phyloP scores from a whole-genome alignment of 2,113 vertebrate genomes.

The Chloebia gouldiae region DNA sequence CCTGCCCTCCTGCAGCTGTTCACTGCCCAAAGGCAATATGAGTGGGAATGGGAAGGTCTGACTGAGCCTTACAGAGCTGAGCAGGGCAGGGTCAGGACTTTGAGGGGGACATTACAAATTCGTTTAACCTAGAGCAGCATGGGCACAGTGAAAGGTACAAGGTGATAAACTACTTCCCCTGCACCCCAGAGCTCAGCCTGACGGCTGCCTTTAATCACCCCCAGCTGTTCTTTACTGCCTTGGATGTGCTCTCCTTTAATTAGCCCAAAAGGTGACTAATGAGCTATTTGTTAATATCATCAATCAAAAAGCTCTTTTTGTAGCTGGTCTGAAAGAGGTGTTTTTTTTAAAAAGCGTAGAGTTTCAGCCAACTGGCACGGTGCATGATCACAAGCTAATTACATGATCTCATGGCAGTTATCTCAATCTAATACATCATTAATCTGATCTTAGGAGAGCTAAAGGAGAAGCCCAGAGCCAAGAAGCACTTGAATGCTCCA shows the following conservation, averaged over 20 bases:
- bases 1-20: background rate
- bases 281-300: slow-evolving; percentile 35
- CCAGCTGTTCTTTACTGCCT: slow-evolving; percentile 19
- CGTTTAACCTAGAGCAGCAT: rapidly evolving
- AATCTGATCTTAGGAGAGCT: slow-evolving; percentile 31
- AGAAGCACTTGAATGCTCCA: background rate
- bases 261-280: slow-evolving; percentile 33
- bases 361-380: background rate
- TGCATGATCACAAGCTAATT: background rate
- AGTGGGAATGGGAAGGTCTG: background rate
- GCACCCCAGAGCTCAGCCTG: background rate
- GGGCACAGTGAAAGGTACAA: background rate
- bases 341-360: background rate
- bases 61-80: background rate
- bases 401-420: slow-evolving; percentile 25
- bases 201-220: background rate
- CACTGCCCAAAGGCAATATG: background rate
- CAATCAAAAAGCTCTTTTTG: background rate
- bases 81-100: background rate
- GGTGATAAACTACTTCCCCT: background rate
- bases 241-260: background rate
- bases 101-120: background rate
- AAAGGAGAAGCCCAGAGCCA: slow-evolving; percentile 21
- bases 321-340: background rate
- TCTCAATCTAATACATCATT: slow-evolving; percentile 33